Evolutionary conservation across 2,113 vertebrate genomes (phyloP).

Genomic region (Engraulis encrasicolus): DNA sequence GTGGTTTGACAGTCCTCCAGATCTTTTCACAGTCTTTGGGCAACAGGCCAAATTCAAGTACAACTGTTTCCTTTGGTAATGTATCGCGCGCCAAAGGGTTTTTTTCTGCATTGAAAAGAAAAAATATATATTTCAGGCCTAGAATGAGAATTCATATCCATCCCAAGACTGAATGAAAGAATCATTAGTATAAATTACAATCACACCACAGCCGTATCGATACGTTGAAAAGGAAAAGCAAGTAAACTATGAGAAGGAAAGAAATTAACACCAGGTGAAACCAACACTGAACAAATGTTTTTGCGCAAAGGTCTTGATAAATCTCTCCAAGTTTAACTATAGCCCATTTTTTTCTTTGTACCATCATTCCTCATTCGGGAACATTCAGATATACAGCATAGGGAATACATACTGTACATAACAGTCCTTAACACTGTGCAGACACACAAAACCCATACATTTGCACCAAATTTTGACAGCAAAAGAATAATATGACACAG

Average conservation of each 20-base stretch:
- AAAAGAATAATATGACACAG: not conserved
- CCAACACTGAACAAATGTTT: slow-evolving; percentile 32
- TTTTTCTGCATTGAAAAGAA: slow-evolving; percentile 38
- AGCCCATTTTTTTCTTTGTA: not conserved
- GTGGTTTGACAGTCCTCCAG: slow-evolving; percentile 83
- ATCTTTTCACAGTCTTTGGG: slow-evolving; percentile 82
- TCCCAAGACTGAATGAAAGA: slow-evolving; percentile 7
- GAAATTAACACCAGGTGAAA: not conserved
- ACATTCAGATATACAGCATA: not conserved
- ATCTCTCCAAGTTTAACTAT: not conserved
- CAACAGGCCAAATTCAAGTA: slow-evolving; percentile 81
- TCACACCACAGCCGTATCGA: slow-evolving; percentile 26
- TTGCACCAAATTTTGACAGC: not conserved
- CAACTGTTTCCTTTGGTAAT: slow-evolving; percentile 87
- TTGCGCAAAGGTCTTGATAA: slow-evolving; percentile 2
- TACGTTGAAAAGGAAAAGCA: slow-evolving; percentile 19
- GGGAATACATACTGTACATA: not conserved
- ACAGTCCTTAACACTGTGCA: not conserved
- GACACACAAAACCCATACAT: not conserved
- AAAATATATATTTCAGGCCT: not conserved
- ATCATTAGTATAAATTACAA: slow-evolving; percentile 24
- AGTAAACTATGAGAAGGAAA: not conserved
- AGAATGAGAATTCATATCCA: slow-evolving; percentile 17
- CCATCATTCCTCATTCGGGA: too few relatives aligned
- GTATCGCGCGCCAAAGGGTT: slow-evolving; percentile 77